These are phyloP conservation scores for Gymnocypris eckloni DNA, from an alignment of 2,797 vertebrate genomes.

Conservation along the genomic window DNA sequence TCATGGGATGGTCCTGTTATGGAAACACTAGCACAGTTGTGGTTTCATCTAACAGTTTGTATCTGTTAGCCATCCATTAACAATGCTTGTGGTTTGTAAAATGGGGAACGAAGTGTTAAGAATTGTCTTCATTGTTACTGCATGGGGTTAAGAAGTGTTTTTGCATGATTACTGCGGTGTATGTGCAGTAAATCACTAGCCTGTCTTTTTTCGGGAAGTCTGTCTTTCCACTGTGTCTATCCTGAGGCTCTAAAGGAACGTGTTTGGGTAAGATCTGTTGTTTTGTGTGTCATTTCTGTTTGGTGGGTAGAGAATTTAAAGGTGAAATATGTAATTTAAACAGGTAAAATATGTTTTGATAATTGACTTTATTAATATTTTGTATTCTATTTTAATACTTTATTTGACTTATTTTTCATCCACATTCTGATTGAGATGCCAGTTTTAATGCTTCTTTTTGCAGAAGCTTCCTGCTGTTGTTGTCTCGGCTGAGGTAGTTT, in stretches of 20 bases:
- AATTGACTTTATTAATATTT: no score
- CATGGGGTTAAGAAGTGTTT: background rate
- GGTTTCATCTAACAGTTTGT: slow-evolving; percentile 22
- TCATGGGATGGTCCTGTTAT: background rate
- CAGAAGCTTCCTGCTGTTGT: slow-evolving; percentile 12
- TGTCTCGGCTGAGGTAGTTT: slow-evolving; percentile 17
- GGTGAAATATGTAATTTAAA: background rate
- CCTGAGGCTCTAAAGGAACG: slow-evolving; percentile 15
- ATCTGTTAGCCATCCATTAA: background rate
- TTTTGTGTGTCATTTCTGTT: slow-evolving; percentile 2
- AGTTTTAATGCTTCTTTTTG: slow-evolving; percentile 3
- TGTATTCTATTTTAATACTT: no score
- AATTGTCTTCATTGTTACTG: background rate
- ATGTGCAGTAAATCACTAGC: background rate
- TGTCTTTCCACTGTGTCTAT: background rate
- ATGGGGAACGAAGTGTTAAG: background rate
- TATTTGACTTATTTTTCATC: background rate
- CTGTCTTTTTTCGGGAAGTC: background rate
- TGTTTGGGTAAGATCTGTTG: slow-evolving; percentile 1
- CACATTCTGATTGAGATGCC: background rate
- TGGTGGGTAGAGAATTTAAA: background rate
- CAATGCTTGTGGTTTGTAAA: slow-evolving; percentile 21
- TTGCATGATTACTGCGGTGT: background rate
- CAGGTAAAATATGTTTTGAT: background rate
- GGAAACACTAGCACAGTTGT: background rate